Percentiles rank a stretch among this genome's conserved stretches.
These are phyloP conservation scores for Bombus affinis DNA, from an alignment of 1,140 invertebrate genomes.

Conservation along the genomic window DNA sequence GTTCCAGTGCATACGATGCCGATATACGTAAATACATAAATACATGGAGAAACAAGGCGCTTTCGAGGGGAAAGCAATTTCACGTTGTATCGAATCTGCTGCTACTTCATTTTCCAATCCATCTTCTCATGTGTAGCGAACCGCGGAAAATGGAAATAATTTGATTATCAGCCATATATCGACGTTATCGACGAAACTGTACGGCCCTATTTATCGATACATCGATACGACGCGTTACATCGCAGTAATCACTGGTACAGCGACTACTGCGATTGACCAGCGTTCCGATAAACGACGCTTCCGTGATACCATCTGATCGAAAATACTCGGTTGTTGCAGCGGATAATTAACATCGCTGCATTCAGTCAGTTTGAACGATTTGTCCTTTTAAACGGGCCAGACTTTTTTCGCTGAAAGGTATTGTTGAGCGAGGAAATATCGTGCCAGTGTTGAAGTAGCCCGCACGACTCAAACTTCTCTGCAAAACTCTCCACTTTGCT, in stretches of 20 bases:
- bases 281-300: background rate
- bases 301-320: background rate
- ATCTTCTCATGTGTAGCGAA: background rate
- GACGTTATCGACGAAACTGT: background rate
- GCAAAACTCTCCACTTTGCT: no score
- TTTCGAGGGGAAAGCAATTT: background rate
- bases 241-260: background rate
- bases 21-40: no score
- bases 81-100: background rate
- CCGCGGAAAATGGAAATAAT: constrained; percentile 24
- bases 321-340: background rate
- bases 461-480: no score
- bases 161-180: constrained; percentile 9
- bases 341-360: no score
- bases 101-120: background rate
- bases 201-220: background rate
- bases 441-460: no score
- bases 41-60: background rate
- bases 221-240: background rate
- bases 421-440: no score
- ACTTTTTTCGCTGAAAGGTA: no score
- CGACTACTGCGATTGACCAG: background rate
- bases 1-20: no score
- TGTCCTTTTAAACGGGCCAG: background rate
- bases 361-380: background rate